Evolutionary conservation across 2,113 vertebrate genomes (phyloP), one percentile per base, ranked within the genome.

Genomic region (Thunnus thynnus): DNA sequence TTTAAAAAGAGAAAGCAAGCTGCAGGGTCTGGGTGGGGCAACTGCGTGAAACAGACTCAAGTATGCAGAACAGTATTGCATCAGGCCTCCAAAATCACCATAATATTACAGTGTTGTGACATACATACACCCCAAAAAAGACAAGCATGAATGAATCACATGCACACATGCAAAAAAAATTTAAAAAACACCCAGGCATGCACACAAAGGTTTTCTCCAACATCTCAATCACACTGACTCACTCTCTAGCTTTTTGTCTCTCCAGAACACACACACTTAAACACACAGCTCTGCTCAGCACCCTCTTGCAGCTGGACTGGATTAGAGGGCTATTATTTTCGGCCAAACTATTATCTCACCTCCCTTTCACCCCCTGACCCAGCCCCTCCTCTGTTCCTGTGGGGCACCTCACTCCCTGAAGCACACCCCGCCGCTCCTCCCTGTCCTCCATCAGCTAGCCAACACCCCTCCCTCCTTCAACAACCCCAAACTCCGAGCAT

Each of bases 261-360:
- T 46, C 46, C 47, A 71, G 16, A 55, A 68, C 63, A 32, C 77
- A 81, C 36, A 41, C 36, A 41, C 36, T 41, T 64, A 57, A 46
- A 65, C 73, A 52, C 73, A 30, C 41, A 9, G 3, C 68, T 83
- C 73, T 2, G 68, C 81, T 84, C 89, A n/a, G 76, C 91, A 72
- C 88, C 85, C 78, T 84, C 56, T 36, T 76, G 58, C 93, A 94
- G 92, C 92, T 94, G 93, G 90, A 91, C 83, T 92, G 82, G 84
- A 94, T 94, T 94, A 93, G 80, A 66, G 67, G 82, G 67, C 89
- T 86, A 87, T 92, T 91, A 86, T 90, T 88, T 88, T 86, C 72
- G 41, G 89, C 93, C 92, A 90, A 94, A 92, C 83, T 92, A 93
- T 94, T 94, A 92, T 92, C 92, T 92, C 92, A 92, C 91, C 91